Evolutionary conservation across 2,888 invertebrate genomes (phyloP), one percentile per base, ranked within the genome.

Genomic region (Altica lythri): DNA sequence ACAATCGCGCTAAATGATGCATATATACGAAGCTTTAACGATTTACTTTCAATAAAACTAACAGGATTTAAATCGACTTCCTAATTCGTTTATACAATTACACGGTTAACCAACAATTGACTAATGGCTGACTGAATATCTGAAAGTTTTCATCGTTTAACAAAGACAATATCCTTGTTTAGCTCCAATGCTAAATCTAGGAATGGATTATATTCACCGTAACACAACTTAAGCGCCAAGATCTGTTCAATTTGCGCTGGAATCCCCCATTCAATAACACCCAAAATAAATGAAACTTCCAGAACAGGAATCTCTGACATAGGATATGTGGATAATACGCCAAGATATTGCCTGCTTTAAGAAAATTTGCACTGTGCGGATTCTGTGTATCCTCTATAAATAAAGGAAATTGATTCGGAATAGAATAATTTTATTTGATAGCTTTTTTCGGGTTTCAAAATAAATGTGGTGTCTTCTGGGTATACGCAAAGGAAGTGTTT

Each of bases 401-500:
- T 58, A 58, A 55, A 55, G 58, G 46, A 49, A 52, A 58, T 58
- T 55, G 58, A 58, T 58, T 52, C 49, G 34, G 48, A 52, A 45
- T 37, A 14, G 52, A 44, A 55, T 52, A 52, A 54, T 58, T 51
- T 49, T 54, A 52, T 58, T 45, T 49, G 49, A 45, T n/a, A 46
- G 50, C 37, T 44, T 56, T 44, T 38, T 27, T n/a, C 19, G 30
- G 32, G 32, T 30, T 13, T 35, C 27, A 35, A 43, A 43, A 35
- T 14, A 38, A 44, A 55, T 50, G 29, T 38, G 34, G 32, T 45
- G 32, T 44, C 16, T 44, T 32, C 10, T 44, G 48, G 47, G 43
- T 55, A 55, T 49, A 17, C 16, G 27, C 30, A 29, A 48, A 37
- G 44, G 54, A 49, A 49, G n/a, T n/a, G n/a, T 27, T 8, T 27